These are phyloP conservation scores for Propithecus coquereli DNA, from an alignment of 2,113 vertebrate species.

Conservation along the genomic window DNA sequence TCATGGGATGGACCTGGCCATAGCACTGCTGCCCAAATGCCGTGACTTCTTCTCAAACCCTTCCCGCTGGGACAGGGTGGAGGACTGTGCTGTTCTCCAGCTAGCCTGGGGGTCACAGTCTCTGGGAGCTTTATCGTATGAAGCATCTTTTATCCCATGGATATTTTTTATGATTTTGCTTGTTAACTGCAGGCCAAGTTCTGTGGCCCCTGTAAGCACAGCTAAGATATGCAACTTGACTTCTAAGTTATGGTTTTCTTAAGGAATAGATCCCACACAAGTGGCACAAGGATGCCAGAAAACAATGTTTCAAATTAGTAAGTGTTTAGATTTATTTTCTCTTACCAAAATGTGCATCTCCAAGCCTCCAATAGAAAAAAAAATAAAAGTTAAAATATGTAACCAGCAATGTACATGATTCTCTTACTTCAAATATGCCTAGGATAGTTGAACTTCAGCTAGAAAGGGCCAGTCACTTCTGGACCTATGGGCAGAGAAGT, in stretches of 20 bases:
- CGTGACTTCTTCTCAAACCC: not conserved
- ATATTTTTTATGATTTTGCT: not conserved
- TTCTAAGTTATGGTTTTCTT: not conserved
- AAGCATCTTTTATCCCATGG: not conserved
- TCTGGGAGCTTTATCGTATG: not conserved
- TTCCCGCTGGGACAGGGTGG: not conserved
- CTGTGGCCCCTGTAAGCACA: not conserved
- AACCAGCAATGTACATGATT: not conserved
- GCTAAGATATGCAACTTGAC: not conserved
- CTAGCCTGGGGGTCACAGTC: not conserved
- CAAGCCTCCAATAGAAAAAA: not conserved
- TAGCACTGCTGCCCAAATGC: accelerated
- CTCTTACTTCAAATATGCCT: not conserved
- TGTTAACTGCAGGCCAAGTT: not conserved
- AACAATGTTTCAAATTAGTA: not conserved
- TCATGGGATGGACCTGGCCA: not conserved
- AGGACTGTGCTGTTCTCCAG: not conserved
- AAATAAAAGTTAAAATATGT: not conserved
- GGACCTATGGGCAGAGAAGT: not conserved
- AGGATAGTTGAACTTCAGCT: not conserved
- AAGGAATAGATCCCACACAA: not conserved
- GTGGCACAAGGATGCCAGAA: not conserved
- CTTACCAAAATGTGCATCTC: not conserved
- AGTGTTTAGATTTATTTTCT: not conserved
- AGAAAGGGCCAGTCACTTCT: not conserved